Evolutionary conservation across 2,797 vertebrate genomes (phyloP).

Genomic region (Allobates femoralis): DNA sequence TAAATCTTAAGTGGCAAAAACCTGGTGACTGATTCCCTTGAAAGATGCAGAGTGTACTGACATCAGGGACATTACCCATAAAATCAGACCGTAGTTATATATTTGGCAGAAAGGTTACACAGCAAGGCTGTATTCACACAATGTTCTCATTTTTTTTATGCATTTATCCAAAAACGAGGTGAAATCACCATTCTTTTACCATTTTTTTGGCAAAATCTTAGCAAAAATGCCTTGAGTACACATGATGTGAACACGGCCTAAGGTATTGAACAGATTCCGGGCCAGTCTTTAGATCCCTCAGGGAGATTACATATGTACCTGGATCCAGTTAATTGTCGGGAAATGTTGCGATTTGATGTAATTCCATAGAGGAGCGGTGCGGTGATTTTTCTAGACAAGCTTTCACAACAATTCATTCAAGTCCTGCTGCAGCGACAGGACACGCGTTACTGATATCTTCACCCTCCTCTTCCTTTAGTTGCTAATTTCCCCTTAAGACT

Average conservation of each 20-base stretch:
- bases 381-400: neutral
- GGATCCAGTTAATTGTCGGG: neutral
- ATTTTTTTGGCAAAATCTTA: too few species aligned
- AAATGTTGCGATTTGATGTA: neutral
- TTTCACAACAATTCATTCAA: neutral
- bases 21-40: too few species aligned
- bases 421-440: neutral
- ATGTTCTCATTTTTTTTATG: too few species aligned
- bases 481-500: conserved; percentile 22
- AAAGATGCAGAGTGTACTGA: neutral
- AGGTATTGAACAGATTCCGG: too few species aligned
- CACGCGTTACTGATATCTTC: neutral
- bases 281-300: neutral
- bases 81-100: too few species aligned
- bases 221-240: too few species aligned
- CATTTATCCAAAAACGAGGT: too few species aligned
- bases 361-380: neutral
- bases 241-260: too few species aligned
- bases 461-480: neutral
- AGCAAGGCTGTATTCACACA: too few species aligned
- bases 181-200: too few species aligned
- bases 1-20: too few species aligned
- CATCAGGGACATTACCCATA: too few species aligned
- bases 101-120: neutral
- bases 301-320: neutral